These are phyloP conservation scores for Argyresthia goedartella DNA, from an alignment of 2,888 invertebrate genomes.

Conservation along the genomic window DNA sequence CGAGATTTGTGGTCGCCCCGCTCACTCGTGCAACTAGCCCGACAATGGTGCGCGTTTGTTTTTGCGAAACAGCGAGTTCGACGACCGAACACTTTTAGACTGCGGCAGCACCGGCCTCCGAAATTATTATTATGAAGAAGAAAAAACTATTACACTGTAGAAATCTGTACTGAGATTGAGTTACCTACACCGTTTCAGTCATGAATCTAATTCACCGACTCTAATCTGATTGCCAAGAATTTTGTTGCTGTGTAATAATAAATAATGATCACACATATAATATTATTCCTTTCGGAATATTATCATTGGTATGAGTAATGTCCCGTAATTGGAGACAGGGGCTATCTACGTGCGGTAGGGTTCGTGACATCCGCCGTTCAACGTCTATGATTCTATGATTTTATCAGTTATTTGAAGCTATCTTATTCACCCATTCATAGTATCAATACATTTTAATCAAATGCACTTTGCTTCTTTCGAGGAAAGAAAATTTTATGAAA, in stretches of 20 bases:
- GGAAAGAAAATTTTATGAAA: not conserved
- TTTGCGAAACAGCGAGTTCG: conserved; percentile 35
- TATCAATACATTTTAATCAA: not conserved
- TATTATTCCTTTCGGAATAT: not conserved
- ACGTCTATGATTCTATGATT: not conserved
- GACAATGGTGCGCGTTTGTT: conserved; percentile 44
- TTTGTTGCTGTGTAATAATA: not conserved
- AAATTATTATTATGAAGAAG: conserved; percentile 1
- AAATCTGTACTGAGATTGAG: not conserved
- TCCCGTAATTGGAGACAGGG: conserved; percentile 56
- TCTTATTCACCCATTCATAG: not conserved
- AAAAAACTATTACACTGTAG: not conserved
- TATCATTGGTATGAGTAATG: conserved; percentile 52
- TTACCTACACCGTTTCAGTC: not conserved
- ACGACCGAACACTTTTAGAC: conserved; percentile 43
- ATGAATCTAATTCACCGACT: not conserved
- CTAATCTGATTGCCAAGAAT: no score
- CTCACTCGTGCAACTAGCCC: conserved; percentile 25
- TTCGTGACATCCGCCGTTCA: conserved; percentile 57
- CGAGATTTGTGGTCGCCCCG: no score
- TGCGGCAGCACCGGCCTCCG: conserved; percentile 27
- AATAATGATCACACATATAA: not conserved
- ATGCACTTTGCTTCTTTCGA: not conserved
- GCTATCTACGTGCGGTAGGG: conserved; percentile 53
- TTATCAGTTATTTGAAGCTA: not conserved